Conservation (phyloP, 2,113 vertebrate species). For the cattle (Bos taurus) region ARS-UCD2.0 NW_020192292.1:8246501-8247000, state of each 20-base stretch:
- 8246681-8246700: neutral
- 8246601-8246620: neutral
- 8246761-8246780: neutral
- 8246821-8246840: neutral
- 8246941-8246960: neutral
- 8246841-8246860: neutral
- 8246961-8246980: neutral
- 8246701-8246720: neutral
- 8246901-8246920: neutral
- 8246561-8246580: neutral
- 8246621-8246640: neutral
- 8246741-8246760: neutral
- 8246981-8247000: neutral
- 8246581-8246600: neutral
- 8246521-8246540: neutral
- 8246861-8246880: neutral
- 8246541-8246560: neutral
- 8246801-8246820: conserved; percentile 12
- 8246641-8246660: neutral
- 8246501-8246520: neutral
- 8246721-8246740: neutral
- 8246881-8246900: neutral
- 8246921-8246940: neutral
- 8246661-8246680: neutral
- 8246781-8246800: neutral